Evolutionary conservation across 2,797 vertebrate genomes (phyloP).

Genomic region (Esox lucius): DNA sequence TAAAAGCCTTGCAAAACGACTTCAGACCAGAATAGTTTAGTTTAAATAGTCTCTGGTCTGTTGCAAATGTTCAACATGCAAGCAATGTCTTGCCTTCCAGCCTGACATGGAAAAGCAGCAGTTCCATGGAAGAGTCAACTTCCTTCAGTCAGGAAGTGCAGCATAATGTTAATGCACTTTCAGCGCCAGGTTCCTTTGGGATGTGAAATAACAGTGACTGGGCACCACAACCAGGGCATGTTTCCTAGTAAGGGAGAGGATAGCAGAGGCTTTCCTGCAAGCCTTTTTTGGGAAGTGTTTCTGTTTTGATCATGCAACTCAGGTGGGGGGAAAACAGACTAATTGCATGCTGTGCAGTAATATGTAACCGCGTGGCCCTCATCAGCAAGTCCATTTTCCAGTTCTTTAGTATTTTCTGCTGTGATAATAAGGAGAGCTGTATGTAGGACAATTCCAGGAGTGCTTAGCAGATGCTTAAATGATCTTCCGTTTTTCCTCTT

Average conservation of each 20-base stretch:
- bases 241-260: background rate
- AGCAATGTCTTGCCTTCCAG: background rate
- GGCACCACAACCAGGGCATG: background rate
- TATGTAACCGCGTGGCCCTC: background rate
- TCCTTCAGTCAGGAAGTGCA: background rate
- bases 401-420: background rate
- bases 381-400: background rate
- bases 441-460: background rate
- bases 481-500: conserved; percentile 5
- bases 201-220: background rate
- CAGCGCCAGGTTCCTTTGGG: background rate
- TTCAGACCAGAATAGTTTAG: background rate
- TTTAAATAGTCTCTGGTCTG: background rate
- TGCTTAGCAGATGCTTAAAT: background rate
- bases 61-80: background rate
- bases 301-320: background rate
- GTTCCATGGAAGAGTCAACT: background rate
- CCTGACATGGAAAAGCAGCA: background rate
- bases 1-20: background rate
- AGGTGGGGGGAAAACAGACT: background rate
- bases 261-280: background rate
- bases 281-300: background rate
- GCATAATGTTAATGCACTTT: background rate
- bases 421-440: background rate
- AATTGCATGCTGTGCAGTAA: background rate